Base-by-base conservation (phyloP, 2,113 vertebrate species). In the Pachypanchax playfairii region DNA sequence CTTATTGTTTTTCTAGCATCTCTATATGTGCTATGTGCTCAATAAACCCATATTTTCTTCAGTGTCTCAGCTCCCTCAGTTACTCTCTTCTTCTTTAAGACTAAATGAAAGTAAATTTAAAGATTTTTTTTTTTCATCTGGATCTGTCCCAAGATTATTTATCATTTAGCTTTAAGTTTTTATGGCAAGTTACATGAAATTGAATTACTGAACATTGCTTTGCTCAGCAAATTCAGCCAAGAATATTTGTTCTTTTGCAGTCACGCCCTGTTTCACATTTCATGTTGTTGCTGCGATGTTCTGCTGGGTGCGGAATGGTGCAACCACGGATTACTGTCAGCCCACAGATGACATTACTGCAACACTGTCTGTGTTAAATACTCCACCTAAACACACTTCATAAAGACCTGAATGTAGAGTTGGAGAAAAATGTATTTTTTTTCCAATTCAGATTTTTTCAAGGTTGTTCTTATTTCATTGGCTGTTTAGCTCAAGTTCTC, bases 181-280 rank as follows among this genome's bases (percentile, higher is more conserved):
- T 25, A 8, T n/a, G 1, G 33, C 41, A 18, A 44, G 28, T 55
- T 38, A 10, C 15, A 17, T 17, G 6, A 15, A 13, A 65, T 61
- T 11, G 35, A 24, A 5, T 43, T 21, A 14, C 43, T 35, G 25
- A 43, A 29, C 20, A 50, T 22, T 62, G 5, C 36, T 20, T 22
- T 18, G 72, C 47, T 24, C 38, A 43, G 50, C 41, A 60, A 66
- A 41, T 60, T 58, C 28, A 35, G 53, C 39, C 42, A 24, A 21
- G 58, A 44, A 52, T 11, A 26, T 61, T 53, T 42, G 11, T 28
- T 56, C 21, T 54, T 54, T 72, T 43, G 52, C 56, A 65, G 46
- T 49, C 5, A 38, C 20, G n/a, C 65, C 65, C 38, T 26, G 51
- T 48, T 69, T 80, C 56, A 52, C 58, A 65, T 83, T 78, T 81